Percentiles rank a stretch among this genome's conserved stretches.
phyloP scores from a whole-genome alignment of 1,140 invertebrate genomes.

The Octopus bimaculoides region DNA sequence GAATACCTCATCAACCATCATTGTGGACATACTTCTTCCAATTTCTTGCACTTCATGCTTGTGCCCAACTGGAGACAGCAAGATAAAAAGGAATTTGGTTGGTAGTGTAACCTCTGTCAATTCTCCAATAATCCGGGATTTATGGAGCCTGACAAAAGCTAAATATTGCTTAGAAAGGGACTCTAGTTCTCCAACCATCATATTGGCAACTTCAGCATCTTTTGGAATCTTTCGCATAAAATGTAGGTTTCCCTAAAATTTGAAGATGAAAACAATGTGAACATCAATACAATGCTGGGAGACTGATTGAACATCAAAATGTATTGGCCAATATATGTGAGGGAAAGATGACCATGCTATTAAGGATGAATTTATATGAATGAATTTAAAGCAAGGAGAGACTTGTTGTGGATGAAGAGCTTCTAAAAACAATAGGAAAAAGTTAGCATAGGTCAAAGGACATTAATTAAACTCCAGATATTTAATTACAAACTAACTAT shows the following conservation, averaged over 20 bases:
- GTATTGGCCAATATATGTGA: no score
- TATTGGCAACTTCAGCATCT: slow-evolving; percentile 94
- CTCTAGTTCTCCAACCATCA: slow-evolving; percentile 95
- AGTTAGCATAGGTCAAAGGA: no score
- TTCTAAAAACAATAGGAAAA: no score
- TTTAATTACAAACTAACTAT: no score
- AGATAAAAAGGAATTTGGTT: slow-evolving; percentile 89
- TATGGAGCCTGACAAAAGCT: slow-evolving; percentile 87
- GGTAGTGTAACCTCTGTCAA: slow-evolving; percentile 89
- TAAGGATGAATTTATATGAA: no score
- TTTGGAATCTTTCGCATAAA: slow-evolving; percentile 79
- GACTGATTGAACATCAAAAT: no score
- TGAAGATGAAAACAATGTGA: neutral
- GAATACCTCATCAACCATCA: slow-evolving; percentile 81
- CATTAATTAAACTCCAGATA: no score
- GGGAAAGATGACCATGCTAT: no score
- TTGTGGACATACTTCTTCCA: slow-evolving; percentile 87
- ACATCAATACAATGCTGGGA: neutral
- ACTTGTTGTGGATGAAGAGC: no score
- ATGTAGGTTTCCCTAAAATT: slow-evolving; percentile 40
- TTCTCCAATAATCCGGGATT: slow-evolving; percentile 87
- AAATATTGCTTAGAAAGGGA: slow-evolving; percentile 83
- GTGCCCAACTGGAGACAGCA: slow-evolving; percentile 81
- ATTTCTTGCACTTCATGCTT: slow-evolving; percentile 85
- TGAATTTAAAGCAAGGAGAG: no score